A percentile compares a stretch with the other conserved stretches of the same genome.
Conservation (phyloP, 2,888 invertebrate species). For the Stenotaenia linearis region DNA sequence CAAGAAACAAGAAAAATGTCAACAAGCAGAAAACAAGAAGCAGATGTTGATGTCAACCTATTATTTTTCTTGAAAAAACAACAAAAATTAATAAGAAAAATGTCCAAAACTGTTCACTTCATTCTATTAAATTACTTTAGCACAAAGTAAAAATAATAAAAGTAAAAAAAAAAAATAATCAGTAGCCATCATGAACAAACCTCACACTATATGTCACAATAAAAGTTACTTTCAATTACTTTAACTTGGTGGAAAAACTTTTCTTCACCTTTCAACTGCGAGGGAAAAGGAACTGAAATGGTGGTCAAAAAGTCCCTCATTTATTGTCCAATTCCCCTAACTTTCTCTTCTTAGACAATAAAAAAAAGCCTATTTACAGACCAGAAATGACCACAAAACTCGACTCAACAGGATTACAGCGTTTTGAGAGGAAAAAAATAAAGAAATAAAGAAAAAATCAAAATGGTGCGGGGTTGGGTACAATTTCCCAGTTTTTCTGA, state of each 20-base stretch:
- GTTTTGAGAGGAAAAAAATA: neutral
- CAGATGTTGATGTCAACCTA: slow-evolving; percentile 1
- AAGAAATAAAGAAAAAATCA: neutral
- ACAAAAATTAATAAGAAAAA: neutral
- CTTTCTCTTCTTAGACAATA: neutral
- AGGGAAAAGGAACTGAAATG: neutral
- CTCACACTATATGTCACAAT: neutral
- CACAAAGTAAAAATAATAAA: neutral
- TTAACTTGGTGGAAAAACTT: neutral
- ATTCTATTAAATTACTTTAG: neutral
- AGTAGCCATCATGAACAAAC: neutral
- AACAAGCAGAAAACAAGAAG: neutral
- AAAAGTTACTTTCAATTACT: slow-evolving; percentile 8
- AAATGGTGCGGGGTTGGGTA: neutral
- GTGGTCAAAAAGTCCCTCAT: neutral
- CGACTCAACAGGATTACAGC: neutral
- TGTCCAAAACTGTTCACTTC: neutral
- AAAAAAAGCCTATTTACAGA: slow-evolving; percentile 17
- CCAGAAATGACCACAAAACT: slow-evolving; percentile 17
- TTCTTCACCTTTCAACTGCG: neutral
- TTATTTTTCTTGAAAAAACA: neutral
- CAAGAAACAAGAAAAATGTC: neutral
- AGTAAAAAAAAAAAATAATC: neutral
- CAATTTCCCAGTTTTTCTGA: neutral
- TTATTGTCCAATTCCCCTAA: neutral